Base-by-base conservation (phyloP, 2,113 vertebrate genomes). In the Microcebus jonahi region DNA sequence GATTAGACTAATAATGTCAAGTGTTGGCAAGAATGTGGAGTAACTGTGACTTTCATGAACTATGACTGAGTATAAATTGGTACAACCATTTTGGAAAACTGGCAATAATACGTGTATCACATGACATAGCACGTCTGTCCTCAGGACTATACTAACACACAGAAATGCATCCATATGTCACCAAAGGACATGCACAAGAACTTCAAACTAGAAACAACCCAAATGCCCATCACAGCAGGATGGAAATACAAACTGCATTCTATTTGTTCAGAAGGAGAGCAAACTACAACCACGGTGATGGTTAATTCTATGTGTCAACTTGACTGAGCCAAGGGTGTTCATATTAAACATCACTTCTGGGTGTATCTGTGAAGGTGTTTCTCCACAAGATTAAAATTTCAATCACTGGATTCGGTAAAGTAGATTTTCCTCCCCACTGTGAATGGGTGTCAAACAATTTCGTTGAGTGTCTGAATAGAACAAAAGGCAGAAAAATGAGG, bases 1-100 rank as follows among this genome's bases (percentile, higher is more conserved):
- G 8, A 31, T 75, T 53, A 79, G 31, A 75, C 39, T 67, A 83
- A 87, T 65, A 76, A 79, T 50, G 17, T 8, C 18, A 34, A 50
- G 8, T 48, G 20, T 25, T 82, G 75, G 31, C 36, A 77, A 80
- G 34, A 75, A 86, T 36, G 12, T 25, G n/a, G 83, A 86, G 18
- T 14, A 34, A 92, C 29, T 13, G 13, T 7, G 36, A 63, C 42
- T 83, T 76, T 29, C 17, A 23, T 2, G 13, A 5, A 3, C 1
- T 81, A 34, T 21, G 70, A n/a, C 34, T 48, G 27, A 73, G 77
- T 53, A 48, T 63, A 27, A 82, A 93, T 50, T 84, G 63, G 15
- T 90, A 45, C 45, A 73, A 82, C n/a, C 7, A 20, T 86, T 91
- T 88, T 65, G 59, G 45, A 94, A 96, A 95, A 85, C 36, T 63